These are phyloP conservation scores for Euglossa dilemma DNA, from an alignment of 1,140 invertebrate genomes.

Conservation along the genomic window DNA sequence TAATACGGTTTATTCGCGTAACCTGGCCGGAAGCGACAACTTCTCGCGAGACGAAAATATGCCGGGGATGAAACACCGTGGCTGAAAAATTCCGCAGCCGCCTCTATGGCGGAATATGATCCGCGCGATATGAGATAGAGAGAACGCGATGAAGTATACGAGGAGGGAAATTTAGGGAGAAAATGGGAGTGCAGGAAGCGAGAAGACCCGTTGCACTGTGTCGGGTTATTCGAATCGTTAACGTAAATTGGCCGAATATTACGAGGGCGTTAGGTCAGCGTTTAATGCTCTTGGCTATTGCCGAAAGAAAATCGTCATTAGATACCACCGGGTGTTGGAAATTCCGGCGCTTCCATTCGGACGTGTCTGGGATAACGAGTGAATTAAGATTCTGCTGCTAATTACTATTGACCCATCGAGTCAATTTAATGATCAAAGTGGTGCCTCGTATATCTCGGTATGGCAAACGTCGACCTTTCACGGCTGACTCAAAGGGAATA, in stretches of 20 bases:
- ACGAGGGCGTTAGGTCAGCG: accelerated
- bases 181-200: background rate
- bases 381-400: conserved; percentile 11
- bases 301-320: background rate
- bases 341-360: background rate
- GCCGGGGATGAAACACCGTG: background rate
- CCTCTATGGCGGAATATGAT: background rate
- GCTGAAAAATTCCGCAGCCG: background rate
- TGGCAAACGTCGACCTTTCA: conserved; percentile 14
- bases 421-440: conserved; percentile 37
- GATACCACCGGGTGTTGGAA: background rate
- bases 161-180: background rate
- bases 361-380: background rate
- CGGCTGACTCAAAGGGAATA: conserved; percentile 8
- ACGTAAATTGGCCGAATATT: background rate
- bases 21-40: conserved; percentile 41
- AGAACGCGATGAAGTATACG: background rate
- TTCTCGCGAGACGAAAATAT: background rate
- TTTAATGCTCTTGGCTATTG: background rate
- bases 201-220: too few species aligned
- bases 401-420: background rate
- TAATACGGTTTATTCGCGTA: conserved; percentile 36
- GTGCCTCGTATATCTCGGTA: background rate
- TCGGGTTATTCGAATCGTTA: background rate
- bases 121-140: too few species aligned